A percentile compares a stretch with the other conserved stretches of the same genome.
These are phyloP conservation scores for Copsychus sechellarum DNA, from an alignment of 2,113 vertebrate species.

Conservation along the genomic window DNA sequence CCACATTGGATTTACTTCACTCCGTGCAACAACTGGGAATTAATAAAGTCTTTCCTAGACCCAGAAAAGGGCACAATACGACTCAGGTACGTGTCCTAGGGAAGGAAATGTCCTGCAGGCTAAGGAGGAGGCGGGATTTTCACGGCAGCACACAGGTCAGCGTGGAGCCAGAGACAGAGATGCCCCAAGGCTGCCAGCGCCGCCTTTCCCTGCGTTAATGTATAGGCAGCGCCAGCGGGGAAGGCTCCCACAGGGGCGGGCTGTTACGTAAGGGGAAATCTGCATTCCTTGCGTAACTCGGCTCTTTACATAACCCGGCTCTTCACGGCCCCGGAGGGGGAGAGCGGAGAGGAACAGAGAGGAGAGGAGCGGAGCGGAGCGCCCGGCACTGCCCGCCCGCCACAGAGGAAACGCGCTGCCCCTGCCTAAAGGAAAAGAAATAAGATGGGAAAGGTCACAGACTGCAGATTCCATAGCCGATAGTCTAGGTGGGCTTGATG, in stretches of 20 bases:
- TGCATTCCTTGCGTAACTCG: slow-evolving; percentile 23
- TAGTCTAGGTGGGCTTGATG: background rate
- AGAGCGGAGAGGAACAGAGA: background rate
- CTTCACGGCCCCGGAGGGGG: background rate
- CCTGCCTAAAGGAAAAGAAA: background rate
- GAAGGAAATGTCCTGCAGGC: background rate
- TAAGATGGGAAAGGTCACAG: too few species aligned
- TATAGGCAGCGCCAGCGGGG: background rate
- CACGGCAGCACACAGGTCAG: background rate
- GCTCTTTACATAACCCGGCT: background rate
- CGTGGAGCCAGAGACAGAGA: background rate
- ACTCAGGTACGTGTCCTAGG: background rate
- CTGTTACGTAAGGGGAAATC: slow-evolving; percentile 35
- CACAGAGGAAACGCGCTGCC: rapidly evolving
- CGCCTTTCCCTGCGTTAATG: background rate
- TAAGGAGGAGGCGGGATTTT: background rate
- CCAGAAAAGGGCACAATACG: background rate
- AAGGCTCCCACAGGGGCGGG: background rate
- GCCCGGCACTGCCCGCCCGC: background rate
- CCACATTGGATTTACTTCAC: background rate
- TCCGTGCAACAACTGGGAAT: background rate
- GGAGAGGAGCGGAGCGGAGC: background rate
- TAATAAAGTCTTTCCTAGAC: background rate
- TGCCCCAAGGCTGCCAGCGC: rapidly evolving
- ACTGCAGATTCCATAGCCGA: background rate